Base-by-base conservation (phyloP, 2,797 vertebrate genomes). In the Apogon hyalosoma region DNA sequence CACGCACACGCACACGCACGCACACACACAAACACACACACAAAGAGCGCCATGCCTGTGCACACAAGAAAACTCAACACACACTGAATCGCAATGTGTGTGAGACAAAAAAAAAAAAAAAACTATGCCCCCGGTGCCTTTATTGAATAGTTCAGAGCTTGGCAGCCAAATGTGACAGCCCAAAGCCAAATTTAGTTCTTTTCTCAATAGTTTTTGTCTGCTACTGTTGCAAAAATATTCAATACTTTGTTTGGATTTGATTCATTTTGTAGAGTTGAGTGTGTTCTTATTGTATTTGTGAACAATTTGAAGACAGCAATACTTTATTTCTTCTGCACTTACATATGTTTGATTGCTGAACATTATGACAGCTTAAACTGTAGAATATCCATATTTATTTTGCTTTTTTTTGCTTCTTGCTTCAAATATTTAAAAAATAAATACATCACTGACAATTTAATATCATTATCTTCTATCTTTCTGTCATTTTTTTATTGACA, bases 161-260 rank as follows among this genome's bases (percentile, higher is more conserved):
- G 39, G 64, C 48, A 69, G 68, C 47, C 46, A 39, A 43, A 64
- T 52, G 45, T 78, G 78, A 65, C 52, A 55, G 45, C 58, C 19
- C 0, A 15, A 62, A 64, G 71, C 59, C 59, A 80, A 39, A 75
- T 67, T 57, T 48, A 63, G 38, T 16, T 7, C 7, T 47, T 69
- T 50, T 62, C 8, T 41, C 28, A 67, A 64, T 49, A 68, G 9
- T 16, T 59, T 66, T 58, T 31, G 21, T 50, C 21, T 8, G 13
- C 18, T 15, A 13, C 16, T 18, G 55, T n/a, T 38, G 38, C 19
- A 51, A 50, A 24, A 63, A 47, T 56, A 52, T 61, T 52, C 46
- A 56, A 19, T 45, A 48, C 31, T 36, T 24, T 1, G 11, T 36
- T 53, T 54, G 13, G 6, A 45, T 57, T 38, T 18, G 21, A 54